Evolutionary conservation across 2,797 vertebrate species (phyloP).

Genomic region (Florisuga fusca): DNA sequence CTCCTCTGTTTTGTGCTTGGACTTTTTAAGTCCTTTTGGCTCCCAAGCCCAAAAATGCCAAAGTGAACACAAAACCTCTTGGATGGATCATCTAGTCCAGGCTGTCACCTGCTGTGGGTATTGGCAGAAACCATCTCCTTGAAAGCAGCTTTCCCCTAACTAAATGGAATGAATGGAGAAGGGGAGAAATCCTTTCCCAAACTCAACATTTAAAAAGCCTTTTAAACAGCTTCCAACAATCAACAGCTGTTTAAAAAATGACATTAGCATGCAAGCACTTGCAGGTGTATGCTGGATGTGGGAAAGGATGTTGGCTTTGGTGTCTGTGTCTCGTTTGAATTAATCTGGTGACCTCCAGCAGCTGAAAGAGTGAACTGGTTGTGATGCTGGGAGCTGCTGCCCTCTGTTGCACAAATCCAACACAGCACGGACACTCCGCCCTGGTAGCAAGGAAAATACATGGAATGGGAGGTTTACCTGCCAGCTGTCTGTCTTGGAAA

Average conservation of each 20-base stretch:
- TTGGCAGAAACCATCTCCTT: not conserved
- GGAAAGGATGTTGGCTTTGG: not conserved
- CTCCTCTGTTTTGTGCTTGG: not conserved
- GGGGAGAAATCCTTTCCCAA: not conserved
- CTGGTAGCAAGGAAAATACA: not conserved
- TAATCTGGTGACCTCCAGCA: not conserved
- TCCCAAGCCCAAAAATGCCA: not conserved
- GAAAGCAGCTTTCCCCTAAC: not conserved
- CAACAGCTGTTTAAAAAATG: not conserved
- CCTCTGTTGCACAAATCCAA: constrained; percentile 59
- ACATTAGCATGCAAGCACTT: not conserved
- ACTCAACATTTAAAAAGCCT: not conserved
- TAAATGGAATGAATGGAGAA: not conserved
- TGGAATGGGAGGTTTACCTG: not conserved
- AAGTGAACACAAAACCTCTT: not conserved
- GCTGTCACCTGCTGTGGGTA: not conserved
- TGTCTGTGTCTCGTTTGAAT: not conserved
- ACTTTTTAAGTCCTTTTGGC: not conserved
- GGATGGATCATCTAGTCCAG: not conserved
- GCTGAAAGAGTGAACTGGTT: not conserved
- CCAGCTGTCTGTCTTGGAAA: not conserved
- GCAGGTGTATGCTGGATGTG: not conserved
- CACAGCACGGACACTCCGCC: not conserved
- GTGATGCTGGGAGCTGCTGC: constrained; percentile 49
- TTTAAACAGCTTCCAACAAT: not conserved